Base-by-base conservation (phyloP, 1,140 invertebrate species). In the Trichonephila clavipes region DNA sequence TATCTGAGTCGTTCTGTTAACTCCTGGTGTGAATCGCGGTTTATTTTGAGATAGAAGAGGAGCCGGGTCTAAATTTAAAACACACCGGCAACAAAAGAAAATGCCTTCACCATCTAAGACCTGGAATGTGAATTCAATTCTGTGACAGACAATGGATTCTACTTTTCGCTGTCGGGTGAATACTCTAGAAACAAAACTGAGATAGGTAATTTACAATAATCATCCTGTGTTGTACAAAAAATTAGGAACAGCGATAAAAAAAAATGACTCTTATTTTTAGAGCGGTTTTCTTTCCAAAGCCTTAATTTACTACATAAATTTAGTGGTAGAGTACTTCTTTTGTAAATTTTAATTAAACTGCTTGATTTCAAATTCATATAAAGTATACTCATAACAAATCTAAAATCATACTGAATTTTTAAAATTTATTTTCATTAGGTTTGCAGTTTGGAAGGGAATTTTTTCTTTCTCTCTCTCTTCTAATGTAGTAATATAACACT, bases 91-190 rank as follows among this genome's bases (percentile, higher is more conserved):
- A 83, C 82, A 83, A 83, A 83, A 83, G 82, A 58, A 28, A 83
- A 83, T 83, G 82, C 82, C 82, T 83, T 83, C 82, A 21, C 82
- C 40, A 83, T 83, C 44, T 51, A 83, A 83, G 82, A 83, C 82
- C 82, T 83, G 82, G 82, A 58, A 83, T 83, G 82, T 21, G 19
- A 58, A 7, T 24, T 77, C 72, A 18, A 34, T 77, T 40, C 82
- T 21, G 51, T 44, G 16, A 83, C 10, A 83, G 21, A 83, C 82
- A 83, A 83, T 83, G 82, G 51, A 83, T 58, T 18, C 44, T n/a
- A 28, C 21, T 59, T 83, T 24, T 59, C 44, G 51, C 82, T 59
- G 19, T 44, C 82, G 21, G 82, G 40, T 51, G 82, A 59, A 51
- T 12, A 51, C 66, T 24, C 21, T 69, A 24, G n/a, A 7, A 28